Percentiles rank a stretch among this genome's conserved stretches.
Conservation (phyloP, 2,888 invertebrate species). For the Thereva nobilitata region DNA sequence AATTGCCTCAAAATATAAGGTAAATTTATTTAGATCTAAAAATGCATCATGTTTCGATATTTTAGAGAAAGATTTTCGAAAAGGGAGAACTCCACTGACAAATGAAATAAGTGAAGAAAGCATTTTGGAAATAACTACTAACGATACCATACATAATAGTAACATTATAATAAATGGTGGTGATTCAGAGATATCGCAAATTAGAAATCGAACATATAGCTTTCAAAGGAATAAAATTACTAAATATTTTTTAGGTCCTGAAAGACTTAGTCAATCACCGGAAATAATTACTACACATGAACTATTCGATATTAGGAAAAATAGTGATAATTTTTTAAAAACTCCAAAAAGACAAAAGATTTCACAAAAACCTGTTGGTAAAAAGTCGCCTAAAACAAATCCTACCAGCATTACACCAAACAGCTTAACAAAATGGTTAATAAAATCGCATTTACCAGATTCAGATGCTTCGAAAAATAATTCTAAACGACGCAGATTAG, state of each 20-base stretch:
- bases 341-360: conserved; percentile 11
- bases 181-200: conserved; percentile 50
- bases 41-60: conserved; percentile 53
- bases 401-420: conserved; percentile 12
- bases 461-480: neutral
- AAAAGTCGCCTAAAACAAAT: conserved; percentile 16
- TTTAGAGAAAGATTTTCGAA: conserved; percentile 53
- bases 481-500: conserved; percentile 33
- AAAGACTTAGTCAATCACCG: conserved; percentile 15
- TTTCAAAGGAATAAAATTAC: conserved; percentile 50
- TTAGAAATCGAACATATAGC: conserved; percentile 40
- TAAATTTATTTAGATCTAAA: conserved; percentile 11
- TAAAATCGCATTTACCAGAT: conserved; percentile 24
- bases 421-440: conserved; percentile 36
- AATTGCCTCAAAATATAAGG: conserved; percentile 46
- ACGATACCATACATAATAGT: neutral
- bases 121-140: conserved; percentile 23
- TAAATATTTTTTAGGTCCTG: conserved; percentile 51
- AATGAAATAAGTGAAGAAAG: conserved; percentile 10
- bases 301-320: neutral
- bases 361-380: neutral
- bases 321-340: conserved; percentile 2
- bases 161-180: conserved; percentile 46
- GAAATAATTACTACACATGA: neutral
- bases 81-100: conserved; percentile 37